phyloP scores from a whole-genome alignment of 1,140 invertebrate genomes.

The Pomacea maculata region DNA sequence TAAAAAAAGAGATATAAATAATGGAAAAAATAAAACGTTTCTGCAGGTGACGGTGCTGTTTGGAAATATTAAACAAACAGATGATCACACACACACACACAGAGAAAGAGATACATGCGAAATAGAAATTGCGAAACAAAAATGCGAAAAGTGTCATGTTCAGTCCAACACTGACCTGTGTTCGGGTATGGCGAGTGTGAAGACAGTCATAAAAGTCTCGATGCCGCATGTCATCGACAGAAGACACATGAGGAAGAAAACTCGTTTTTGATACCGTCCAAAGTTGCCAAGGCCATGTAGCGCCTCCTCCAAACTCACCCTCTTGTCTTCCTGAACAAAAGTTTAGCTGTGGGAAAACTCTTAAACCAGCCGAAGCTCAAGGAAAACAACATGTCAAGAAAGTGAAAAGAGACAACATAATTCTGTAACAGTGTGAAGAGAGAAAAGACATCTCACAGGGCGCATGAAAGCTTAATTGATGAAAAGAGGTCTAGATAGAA shows the following conservation, averaged over 20 bases:
- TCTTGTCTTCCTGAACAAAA: constrained; percentile 8
- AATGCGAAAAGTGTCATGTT: too few species aligned
- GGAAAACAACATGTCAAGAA: too few species aligned
- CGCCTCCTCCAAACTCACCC: constrained; percentile 86
- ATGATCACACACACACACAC: neutral
- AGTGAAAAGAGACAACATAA: too few species aligned
- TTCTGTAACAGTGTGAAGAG: too few species aligned
- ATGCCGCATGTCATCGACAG: constrained; percentile 79
- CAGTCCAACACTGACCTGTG: constrained; percentile 33
- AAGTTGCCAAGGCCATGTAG: constrained; percentile 86
- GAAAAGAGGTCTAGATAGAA: too few species aligned
- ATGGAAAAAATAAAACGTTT: neutral
- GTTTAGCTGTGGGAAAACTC: too few species aligned
- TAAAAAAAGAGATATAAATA: neutral
- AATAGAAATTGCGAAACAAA: too few species aligned
- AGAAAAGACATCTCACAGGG: too few species aligned
- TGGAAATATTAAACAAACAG: too few species aligned
- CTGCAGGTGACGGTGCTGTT: neutral
- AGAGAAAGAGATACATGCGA: neutral
- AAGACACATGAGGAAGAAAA: constrained; percentile 84
- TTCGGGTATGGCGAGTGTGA: constrained; percentile 61
- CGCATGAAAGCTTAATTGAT: too few species aligned
- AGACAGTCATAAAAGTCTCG: constrained; percentile 69
- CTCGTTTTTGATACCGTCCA: constrained; percentile 83
- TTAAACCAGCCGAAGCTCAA: too few species aligned